Evolutionary conservation across 1,140 invertebrate species (phyloP).

Genomic region (Anastatus disparis): DNA sequence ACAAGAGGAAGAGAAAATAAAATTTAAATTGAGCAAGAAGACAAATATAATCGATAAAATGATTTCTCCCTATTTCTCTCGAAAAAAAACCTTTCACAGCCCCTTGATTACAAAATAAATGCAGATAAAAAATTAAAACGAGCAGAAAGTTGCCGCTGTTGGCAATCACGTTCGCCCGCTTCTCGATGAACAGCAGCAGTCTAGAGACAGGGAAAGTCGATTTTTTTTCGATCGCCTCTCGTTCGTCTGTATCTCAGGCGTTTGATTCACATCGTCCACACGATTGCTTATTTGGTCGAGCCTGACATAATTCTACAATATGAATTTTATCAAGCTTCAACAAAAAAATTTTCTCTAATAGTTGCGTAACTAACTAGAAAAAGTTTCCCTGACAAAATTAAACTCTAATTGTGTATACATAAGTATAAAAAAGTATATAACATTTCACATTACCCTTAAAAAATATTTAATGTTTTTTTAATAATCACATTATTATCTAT

Average conservation of each 20-base stretch:
- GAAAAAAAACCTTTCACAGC: slow-evolving; percentile 20
- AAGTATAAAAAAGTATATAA: not conserved
- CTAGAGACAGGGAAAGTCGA: slow-evolving; percentile 36
- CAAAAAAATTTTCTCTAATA: slow-evolving; percentile 35
- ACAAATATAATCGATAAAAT: slow-evolving; percentile 7
- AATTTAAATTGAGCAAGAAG: too few species aligned
- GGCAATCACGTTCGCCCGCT: slow-evolving; percentile 4
- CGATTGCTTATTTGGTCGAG: slow-evolving; percentile 61
- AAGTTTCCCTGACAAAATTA: slow-evolving; percentile 30
- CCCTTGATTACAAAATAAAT: slow-evolving; percentile 28
- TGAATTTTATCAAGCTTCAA: slow-evolving; percentile 57
- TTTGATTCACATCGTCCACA: slow-evolving; percentile 35
- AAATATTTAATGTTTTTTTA: too few species aligned
- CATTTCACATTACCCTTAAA: not conserved
- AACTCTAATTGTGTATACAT: not conserved
- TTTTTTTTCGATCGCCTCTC: slow-evolving; percentile 33
- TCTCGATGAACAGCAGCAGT: slow-evolving; percentile 36
- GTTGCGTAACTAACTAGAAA: slow-evolving; percentile 6
- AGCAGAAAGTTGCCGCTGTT: not conserved
- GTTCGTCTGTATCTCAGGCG: not conserved
- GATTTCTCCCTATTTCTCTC: not conserved
- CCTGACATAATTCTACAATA: slow-evolving; percentile 60
- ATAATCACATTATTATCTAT: too few species aligned
- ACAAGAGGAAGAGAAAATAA: too few species aligned
- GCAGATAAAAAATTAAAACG: too few species aligned